These are phyloP conservation scores for Ochropacha duplaris DNA, from an alignment of 2,888 invertebrate species.

Conservation along the genomic window DNA sequence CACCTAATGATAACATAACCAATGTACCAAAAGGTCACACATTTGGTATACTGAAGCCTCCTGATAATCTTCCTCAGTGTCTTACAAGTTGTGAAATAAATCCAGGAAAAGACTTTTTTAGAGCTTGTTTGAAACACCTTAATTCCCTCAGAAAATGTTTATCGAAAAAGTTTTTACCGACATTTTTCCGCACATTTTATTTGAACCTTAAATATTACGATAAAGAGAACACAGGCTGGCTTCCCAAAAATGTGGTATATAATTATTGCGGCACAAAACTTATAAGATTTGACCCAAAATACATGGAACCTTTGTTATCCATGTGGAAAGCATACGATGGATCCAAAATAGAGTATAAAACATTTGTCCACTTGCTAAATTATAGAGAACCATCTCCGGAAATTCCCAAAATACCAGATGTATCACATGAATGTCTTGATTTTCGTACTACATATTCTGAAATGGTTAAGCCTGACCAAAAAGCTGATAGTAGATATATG, in stretches of 20 bases:
- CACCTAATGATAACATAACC: conserved; percentile 75
- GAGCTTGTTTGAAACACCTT: conserved; percentile 69
- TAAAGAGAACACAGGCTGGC: conserved; percentile 67
- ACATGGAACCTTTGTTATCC: conserved; percentile 74
- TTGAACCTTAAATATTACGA: conserved; percentile 59
- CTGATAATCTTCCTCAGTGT: conserved; percentile 73
- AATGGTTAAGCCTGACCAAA: conserved; percentile 62
- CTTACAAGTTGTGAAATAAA: conserved; percentile 58
- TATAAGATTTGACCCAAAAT: conserved; percentile 68
- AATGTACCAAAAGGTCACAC: conserved; percentile 70
- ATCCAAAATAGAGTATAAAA: conserved; percentile 71
- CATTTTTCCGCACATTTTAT: conserved; percentile 58
- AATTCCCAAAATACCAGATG: conserved; percentile 66
- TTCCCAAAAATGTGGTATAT: conserved; percentile 69
- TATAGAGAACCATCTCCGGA: conserved; percentile 63
- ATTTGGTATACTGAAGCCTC: conserved; percentile 70
- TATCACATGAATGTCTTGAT: conserved; percentile 54
- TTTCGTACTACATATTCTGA: conserved; percentile 68
- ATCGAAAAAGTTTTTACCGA: conserved; percentile 50
- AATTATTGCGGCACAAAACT: conserved; percentile 62
- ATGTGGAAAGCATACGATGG: conserved; percentile 74
- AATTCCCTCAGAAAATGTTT: conserved; percentile 65
- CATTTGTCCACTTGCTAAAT: conserved; percentile 75
- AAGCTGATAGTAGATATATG: conserved; percentile 40
- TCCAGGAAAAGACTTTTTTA: conserved; percentile 60